phyloP scores from a whole-genome alignment of 2,888 invertebrate species.

The Drosophila austrosaltans region DNA sequence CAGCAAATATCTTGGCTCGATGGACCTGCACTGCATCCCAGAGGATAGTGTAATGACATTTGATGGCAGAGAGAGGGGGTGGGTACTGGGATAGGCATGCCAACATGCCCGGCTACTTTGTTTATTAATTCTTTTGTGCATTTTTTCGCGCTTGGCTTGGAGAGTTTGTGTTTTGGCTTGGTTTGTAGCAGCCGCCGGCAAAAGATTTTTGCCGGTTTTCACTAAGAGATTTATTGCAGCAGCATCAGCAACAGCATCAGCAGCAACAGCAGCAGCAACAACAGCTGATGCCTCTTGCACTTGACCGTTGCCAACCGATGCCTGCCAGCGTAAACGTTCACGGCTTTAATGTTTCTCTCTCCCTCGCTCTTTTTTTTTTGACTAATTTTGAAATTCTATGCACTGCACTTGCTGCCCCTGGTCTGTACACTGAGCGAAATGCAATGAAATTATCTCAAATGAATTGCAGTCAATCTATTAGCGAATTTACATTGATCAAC shows the following conservation, averaged over 20 bases:
- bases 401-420: constrained; percentile 63
- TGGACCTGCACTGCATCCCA: constrained; percentile 44
- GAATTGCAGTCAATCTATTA: neutral
- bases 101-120: constrained; percentile 76
- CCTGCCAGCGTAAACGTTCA: constrained; percentile 43
- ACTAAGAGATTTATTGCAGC: constrained; percentile 78
- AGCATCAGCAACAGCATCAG: constrained; percentile 32
- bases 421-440: constrained; percentile 28
- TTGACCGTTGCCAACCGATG: constrained; percentile 58
- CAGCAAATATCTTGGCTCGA: constrained; percentile 71
- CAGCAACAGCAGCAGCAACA: constrained; percentile 35
- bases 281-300: constrained; percentile 63
- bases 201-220: constrained; percentile 79
- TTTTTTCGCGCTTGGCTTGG: constrained; percentile 72
- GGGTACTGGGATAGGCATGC: constrained; percentile 47
- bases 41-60: constrained; percentile 15
- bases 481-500: no score
- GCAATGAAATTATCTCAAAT: neutral
- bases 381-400: constrained; percentile 71
- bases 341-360: constrained; percentile 48
- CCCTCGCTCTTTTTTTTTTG: constrained; percentile 3
- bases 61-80: constrained; percentile 3
- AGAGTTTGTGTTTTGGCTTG: constrained; percentile 30
- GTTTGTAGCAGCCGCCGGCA: constrained; percentile 11
- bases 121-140: constrained; percentile 79